These are phyloP conservation scores for Dryadula phaetusa DNA, from an alignment of 2,888 invertebrate species.

Conservation along the genomic window DNA sequence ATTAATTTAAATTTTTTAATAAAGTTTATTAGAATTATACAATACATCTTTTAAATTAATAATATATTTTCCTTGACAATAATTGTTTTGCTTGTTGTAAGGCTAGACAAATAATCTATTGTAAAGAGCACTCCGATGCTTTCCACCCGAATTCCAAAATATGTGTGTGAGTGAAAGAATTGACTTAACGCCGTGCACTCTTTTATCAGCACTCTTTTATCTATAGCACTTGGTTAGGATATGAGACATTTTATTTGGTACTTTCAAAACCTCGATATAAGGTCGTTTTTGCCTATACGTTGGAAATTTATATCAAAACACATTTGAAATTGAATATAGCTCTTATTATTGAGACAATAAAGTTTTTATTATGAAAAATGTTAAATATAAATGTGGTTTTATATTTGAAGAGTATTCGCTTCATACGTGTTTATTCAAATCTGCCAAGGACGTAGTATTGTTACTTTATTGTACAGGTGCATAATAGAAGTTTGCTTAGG, in stretches of 20 bases:
- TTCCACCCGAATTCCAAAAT: too few species aligned
- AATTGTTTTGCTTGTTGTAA: too few species aligned
- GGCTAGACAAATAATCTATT: too few species aligned
- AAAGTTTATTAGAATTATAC: too few species aligned
- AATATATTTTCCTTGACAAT: too few species aligned
- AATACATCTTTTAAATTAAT: too few species aligned
- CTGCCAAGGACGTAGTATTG: conserved; percentile 24
- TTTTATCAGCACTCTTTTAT: too few species aligned
- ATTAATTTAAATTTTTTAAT: too few species aligned
- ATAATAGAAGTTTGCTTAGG: conserved; percentile 11
- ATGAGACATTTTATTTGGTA: background rate
- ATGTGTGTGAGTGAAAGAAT: too few species aligned
- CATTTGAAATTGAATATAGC: background rate
- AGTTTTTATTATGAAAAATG: conserved; percentile 1
- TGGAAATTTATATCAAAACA: background rate
- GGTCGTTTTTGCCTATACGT: conserved; percentile 1
- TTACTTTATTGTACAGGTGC: conserved; percentile 19
- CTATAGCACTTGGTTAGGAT: background rate
- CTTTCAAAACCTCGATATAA: background rate
- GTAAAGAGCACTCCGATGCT: too few species aligned
- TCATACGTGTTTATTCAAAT: conserved; percentile 27
- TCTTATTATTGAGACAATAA: background rate
- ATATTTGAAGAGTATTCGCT: conserved; percentile 8
- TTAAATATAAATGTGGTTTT: background rate
- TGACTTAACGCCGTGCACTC: too few species aligned